A percentile compares a stretch with the other conserved stretches of the same genome.
Evolutionary conservation across 2,797 vertebrate genomes (phyloP).

Genomic region (Stomatorhinus walkeri): DNA sequence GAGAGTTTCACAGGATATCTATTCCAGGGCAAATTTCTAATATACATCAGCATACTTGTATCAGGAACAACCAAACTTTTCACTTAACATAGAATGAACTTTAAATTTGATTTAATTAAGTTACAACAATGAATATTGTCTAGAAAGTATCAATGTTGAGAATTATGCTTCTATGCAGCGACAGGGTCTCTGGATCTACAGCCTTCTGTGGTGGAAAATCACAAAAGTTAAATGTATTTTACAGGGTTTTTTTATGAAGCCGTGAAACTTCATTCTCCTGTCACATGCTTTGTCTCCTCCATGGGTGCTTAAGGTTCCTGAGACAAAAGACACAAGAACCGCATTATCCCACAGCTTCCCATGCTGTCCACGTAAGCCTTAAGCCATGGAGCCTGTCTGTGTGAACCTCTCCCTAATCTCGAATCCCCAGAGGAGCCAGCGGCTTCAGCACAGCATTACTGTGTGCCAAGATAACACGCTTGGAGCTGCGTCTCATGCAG

Average conservation of each 20-base stretch:
- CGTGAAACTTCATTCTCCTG: constrained; percentile 32
- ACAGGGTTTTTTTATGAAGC: constrained; percentile 16
- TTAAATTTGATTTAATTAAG: not conserved
- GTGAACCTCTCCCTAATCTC: constrained; percentile 62
- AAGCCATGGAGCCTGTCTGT: constrained; percentile 44
- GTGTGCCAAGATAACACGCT: constrained; percentile 57
- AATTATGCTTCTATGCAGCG: not conserved
- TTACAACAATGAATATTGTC: not conserved
- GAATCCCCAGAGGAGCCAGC: constrained; percentile 55
- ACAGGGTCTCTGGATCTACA: not conserved
- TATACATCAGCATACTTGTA: not conserved
- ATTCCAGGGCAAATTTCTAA: not conserved
- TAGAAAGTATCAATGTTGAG: not conserved
- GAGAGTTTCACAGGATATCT: not conserved
- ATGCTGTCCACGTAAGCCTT: constrained; percentile 53
- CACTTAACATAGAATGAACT: not conserved
- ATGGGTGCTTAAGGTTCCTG: constrained; percentile 29
- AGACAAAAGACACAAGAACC: constrained; percentile 55
- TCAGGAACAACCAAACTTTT: not conserved
- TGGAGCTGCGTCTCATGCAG: constrained; percentile 41
- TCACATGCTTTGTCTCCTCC: constrained; percentile 53
- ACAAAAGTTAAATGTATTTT: constrained; percentile 5
- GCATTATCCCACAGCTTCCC: constrained; percentile 61
- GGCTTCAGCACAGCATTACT: constrained; percentile 54
- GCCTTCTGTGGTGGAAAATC: not conserved